phyloP scores from a whole-genome alignment of 2,113 vertebrate genomes.

The Alligator mississippiensis region DNA sequence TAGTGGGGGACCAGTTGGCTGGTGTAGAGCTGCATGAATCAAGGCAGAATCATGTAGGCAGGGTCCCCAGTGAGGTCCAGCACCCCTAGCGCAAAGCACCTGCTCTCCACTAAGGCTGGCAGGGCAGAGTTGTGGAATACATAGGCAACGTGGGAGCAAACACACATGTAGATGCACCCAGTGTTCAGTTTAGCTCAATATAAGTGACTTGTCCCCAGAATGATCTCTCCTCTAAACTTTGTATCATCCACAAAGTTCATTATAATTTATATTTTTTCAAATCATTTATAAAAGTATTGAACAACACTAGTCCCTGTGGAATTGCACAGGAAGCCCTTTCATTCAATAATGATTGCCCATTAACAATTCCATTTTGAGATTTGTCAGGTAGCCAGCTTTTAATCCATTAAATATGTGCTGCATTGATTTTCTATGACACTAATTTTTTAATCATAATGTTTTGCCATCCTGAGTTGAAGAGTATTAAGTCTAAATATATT shows the following conservation, averaged over 20 bases:
- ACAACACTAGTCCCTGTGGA: neutral
- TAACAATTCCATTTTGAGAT: neutral
- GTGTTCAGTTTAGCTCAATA: neutral
- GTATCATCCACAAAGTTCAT: neutral
- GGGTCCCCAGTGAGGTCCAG: no score
- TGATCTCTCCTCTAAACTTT: neutral
- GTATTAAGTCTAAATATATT: slow-evolving; percentile 41
- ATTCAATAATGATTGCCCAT: neutral
- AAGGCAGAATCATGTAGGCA: no score
- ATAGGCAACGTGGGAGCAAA: no score
- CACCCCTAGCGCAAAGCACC: no score
- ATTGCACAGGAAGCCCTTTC: neutral
- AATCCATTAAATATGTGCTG: slow-evolving; percentile 34
- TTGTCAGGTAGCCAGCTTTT: slow-evolving; percentile 1
- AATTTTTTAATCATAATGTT: slow-evolving; percentile 54
- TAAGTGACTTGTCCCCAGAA: neutral
- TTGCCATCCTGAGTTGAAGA: slow-evolving; percentile 31
- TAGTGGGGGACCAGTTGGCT: no score
- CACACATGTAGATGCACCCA: neutral
- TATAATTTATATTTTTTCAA: neutral
- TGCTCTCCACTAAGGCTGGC: no score
- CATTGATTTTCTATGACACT: slow-evolving; percentile 18
- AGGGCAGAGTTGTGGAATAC: no score
- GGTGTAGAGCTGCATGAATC: no score
- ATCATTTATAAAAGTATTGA: slow-evolving; percentile 6